Percentiles rank a stretch among this genome's conserved stretches.
phyloP scores from a whole-genome alignment of 2,113 vertebrate genomes.

The Pluvialis apricaria region DNA sequence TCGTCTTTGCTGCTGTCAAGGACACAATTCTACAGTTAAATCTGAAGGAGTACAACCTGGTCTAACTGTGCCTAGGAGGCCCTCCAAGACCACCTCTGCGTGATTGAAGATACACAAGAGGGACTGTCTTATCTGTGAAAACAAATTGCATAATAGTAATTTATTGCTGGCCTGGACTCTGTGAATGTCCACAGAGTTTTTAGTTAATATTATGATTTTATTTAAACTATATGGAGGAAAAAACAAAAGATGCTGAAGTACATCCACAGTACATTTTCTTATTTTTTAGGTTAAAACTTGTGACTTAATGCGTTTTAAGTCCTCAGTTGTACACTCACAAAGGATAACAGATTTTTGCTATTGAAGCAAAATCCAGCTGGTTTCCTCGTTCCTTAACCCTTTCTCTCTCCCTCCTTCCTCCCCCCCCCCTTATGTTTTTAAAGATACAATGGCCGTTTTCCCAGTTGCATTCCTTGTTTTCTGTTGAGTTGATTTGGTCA shows the following conservation, averaged over 20 bases:
- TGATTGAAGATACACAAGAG: slow-evolving; percentile 65
- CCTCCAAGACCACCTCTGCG: slow-evolving; percentile 40
- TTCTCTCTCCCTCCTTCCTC: not conserved
- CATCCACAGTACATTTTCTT: slow-evolving; percentile 75
- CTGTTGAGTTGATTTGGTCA: slow-evolving; percentile 50
- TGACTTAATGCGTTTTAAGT: slow-evolving; percentile 72
- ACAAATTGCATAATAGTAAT: slow-evolving; percentile 85
- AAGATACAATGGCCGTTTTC: slow-evolving; percentile 48
- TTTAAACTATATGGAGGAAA: slow-evolving; percentile 80
- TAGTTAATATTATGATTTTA: slow-evolving; percentile 85
- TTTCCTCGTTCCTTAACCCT: slow-evolving; percentile 28
- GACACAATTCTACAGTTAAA: slow-evolving; percentile 95
- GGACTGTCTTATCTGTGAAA: slow-evolving; percentile 82
- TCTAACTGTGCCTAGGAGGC: slow-evolving; percentile 72
- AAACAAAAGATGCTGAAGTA: slow-evolving; percentile 74
- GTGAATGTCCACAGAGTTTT: slow-evolving; percentile 69
- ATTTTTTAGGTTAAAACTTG: slow-evolving; percentile 76
- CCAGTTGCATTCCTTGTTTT: slow-evolving; percentile 55
- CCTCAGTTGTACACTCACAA: slow-evolving; percentile 70
- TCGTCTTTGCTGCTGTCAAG: slow-evolving; percentile 96
- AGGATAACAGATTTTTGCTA: slow-evolving; percentile 48
- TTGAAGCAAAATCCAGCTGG: slow-evolving; percentile 55
- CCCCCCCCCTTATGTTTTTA: slow-evolving; percentile 11
- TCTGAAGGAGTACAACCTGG: slow-evolving; percentile 95
- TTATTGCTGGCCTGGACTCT: slow-evolving; percentile 86